Conservation (phyloP, 2,888 invertebrate genomes). For the Drosophila vallismaia region DNA sequence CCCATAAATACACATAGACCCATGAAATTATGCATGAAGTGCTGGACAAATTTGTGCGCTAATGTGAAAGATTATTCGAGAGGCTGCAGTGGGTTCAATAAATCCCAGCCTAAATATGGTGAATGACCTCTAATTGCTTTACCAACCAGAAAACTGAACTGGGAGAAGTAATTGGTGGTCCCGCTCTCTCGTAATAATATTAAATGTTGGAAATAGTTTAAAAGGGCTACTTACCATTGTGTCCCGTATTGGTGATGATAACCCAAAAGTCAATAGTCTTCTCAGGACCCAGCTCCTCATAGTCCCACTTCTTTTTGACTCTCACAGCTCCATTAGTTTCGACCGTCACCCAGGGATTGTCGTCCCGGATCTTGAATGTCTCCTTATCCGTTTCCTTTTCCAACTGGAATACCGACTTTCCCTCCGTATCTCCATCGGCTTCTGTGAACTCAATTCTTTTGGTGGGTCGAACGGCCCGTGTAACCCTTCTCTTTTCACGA, state of each 20-base stretch:
- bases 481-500: constrained; percentile 91
- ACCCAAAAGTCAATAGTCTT: constrained; percentile 98
- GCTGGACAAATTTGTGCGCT: constrained; percentile 36
- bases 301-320: constrained; percentile 98
- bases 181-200: background rate
- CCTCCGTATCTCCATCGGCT: constrained; percentile 94
- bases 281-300: constrained; percentile 96
- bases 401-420: constrained; percentile 93
- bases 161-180: background rate
- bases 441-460: constrained; percentile 96
- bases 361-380: constrained; percentile 96
- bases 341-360: constrained; percentile 97
- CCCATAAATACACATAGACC: constrained; percentile 1
- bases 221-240: constrained; percentile 88
- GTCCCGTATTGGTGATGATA: constrained; percentile 94
- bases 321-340: constrained; percentile 95
- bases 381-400: constrained; percentile 96
- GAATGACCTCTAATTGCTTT: constrained; percentile 30
- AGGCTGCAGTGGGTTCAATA: constrained; percentile 20
- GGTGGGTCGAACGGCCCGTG: constrained; percentile 96
- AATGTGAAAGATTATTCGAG: constrained; percentile 27
- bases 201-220: background rate
- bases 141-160: background rate
- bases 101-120: constrained; percentile 22
- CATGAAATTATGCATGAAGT: constrained; percentile 39